phyloP scores from a whole-genome alignment of 2,888 invertebrate species.

The Orthosia gothica region DNA sequence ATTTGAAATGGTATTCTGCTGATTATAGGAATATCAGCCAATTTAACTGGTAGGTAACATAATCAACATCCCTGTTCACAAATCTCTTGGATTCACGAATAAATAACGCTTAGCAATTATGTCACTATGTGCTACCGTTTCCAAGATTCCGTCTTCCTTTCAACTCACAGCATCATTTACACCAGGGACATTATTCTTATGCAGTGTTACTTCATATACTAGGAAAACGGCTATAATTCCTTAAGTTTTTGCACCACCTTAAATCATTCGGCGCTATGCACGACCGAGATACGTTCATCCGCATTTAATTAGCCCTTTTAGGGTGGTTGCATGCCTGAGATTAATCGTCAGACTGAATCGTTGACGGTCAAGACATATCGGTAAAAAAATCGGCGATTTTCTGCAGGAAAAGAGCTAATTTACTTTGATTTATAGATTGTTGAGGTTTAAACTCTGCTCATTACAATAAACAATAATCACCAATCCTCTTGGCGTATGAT shows the following conservation, averaged over 20 bases:
- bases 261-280: conserved; percentile 81
- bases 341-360: not conserved
- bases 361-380: not conserved
- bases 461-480: not conserved
- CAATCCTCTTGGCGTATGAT: not conserved
- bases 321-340: conserved; percentile 59
- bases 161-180: conserved; percentile 36
- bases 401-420: not conserved
- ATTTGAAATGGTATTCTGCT: not conserved
- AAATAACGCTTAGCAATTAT: conserved; percentile 53
- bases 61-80: conserved; percentile 34
- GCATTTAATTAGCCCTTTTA: conserved; percentile 76
- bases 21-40: not conserved
- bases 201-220: conserved; percentile 57
- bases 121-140: conserved; percentile 51
- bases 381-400: not conserved
- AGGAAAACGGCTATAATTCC: conserved; percentile 78
- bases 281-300: conserved; percentile 70
- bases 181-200: conserved; percentile 56
- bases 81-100: conserved; percentile 41
- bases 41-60: not conserved
- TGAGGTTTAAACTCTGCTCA: not conserved
- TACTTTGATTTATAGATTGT: not conserved
- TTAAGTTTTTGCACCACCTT: conserved; percentile 79
- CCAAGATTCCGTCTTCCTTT: conserved; percentile 57